A percentile compares a stretch with the other conserved stretches of the same genome.
These are phyloP conservation scores for Hestina assimilis DNA, from an alignment of 1,140 invertebrate genomes.

Conservation along the genomic window DNA sequence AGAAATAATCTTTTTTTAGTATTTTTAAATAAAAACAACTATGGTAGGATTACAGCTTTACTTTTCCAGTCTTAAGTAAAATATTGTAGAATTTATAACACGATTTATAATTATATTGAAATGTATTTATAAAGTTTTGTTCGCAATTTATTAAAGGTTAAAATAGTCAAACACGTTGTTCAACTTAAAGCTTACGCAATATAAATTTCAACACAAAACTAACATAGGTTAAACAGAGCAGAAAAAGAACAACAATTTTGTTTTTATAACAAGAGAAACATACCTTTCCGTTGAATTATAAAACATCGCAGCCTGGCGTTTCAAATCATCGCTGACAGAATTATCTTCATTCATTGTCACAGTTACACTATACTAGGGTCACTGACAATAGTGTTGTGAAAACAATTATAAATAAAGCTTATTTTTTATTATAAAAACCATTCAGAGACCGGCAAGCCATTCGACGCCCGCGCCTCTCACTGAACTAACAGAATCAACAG, in stretches of 20 bases:
- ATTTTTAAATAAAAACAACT: no score
- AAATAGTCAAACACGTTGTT: not conserved
- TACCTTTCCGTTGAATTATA: slow-evolving; percentile 70
- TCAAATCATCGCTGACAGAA: slow-evolving; percentile 59
- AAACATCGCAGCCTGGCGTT: slow-evolving; percentile 67
- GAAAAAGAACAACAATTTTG: slow-evolving; percentile 2
- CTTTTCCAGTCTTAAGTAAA: no score
- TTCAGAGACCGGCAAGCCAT: slow-evolving; percentile 48
- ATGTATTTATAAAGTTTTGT: no score
- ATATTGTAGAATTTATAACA: no score
- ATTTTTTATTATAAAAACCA: not conserved
- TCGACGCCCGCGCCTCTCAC: slow-evolving; percentile 69
- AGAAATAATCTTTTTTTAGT: no score
- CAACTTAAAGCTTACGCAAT: not conserved
- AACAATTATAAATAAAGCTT: slow-evolving; percentile 13
- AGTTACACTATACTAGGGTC: slow-evolving; percentile 43
- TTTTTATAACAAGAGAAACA: slow-evolving; percentile 8
- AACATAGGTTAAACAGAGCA: slow-evolving; percentile 10
- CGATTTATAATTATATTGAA: no score
- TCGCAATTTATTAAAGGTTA: not conserved
- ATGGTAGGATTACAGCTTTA: no score
- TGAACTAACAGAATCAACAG: slow-evolving; percentile 38
- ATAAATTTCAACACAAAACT: not conserved
- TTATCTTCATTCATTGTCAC: slow-evolving; percentile 64
- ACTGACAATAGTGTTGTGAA: no score